Percentiles rank a stretch among this genome's conserved stretches.
phyloP scores from a whole-genome alignment of 1,140 invertebrate species.

The Phenacoccus solenopsis region DNA sequence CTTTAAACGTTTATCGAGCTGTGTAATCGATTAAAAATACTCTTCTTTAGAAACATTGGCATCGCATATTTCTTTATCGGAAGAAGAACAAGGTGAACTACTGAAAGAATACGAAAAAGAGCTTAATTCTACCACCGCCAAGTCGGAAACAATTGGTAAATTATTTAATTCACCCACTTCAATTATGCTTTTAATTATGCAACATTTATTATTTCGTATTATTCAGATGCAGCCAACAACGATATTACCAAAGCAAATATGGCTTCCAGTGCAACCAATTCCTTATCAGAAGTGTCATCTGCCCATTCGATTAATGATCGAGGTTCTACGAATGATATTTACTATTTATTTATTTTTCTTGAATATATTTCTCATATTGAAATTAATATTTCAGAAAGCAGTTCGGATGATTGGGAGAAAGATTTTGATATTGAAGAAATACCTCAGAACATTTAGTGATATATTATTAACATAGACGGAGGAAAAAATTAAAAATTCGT shows the following conservation, averaged over 20 bases:
- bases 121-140: slow-evolving; percentile 20
- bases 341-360: not conserved
- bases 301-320: not conserved
- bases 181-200: too few species aligned
- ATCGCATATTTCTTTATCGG: slow-evolving; percentile 26
- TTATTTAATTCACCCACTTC: too few species aligned
- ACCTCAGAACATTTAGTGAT: not conserved
- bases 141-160: slow-evolving; percentile 19
- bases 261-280: slow-evolving; percentile 17
- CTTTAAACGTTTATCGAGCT: not conserved
- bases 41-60: slow-evolving; percentile 21
- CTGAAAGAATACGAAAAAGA: slow-evolving; percentile 28
- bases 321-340: slow-evolving; percentile 3
- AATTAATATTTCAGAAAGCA: slow-evolving; percentile 24
- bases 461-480: not conserved
- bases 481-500: not conserved
- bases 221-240: not conserved
- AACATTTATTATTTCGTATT: not conserved
- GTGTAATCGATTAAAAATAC: not conserved
- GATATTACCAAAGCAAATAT: not conserved
- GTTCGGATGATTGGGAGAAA: slow-evolving; percentile 28
- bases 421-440: slow-evolving; percentile 30
- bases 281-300: slow-evolving; percentile 16
- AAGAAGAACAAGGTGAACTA: slow-evolving; percentile 29
- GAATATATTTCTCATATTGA: not conserved